Conservation (phyloP, 2,888 invertebrate genomes). For the Xanthorhoe spadicearia region DNA sequence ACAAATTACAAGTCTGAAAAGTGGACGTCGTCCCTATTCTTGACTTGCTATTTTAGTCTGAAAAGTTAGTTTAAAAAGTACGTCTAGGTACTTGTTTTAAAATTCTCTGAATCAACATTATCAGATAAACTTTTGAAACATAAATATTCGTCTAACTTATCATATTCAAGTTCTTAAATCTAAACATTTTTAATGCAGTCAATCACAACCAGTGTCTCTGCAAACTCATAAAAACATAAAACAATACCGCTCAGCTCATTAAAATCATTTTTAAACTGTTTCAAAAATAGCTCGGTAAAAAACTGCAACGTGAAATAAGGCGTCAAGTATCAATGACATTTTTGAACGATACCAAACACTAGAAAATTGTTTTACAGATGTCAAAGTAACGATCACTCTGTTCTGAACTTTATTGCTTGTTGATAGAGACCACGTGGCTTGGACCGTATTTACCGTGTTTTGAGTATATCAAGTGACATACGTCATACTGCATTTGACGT, state of each 20-base stretch:
- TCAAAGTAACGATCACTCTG: constrained; percentile 43
- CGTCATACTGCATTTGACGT: constrained; percentile 64
- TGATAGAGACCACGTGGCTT: constrained; percentile 32
- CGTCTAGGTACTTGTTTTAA: not conserved
- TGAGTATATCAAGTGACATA: constrained; percentile 63
- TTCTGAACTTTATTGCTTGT: constrained; percentile 41
- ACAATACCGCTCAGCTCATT: constrained; percentile 29
- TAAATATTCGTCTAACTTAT: not conserved
- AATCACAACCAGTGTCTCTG: constrained; percentile 33
- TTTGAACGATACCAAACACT: constrained; percentile 61
- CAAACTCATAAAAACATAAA: constrained; percentile 40
- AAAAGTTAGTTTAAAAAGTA: not conserved
- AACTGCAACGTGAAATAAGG: constrained; percentile 61
- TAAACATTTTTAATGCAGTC: constrained; percentile 7
- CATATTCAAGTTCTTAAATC: constrained; percentile 2
- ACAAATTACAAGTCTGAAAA: not conserved
- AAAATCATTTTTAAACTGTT: constrained; percentile 49
- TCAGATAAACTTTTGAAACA: not conserved
- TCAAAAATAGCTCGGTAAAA: constrained; percentile 53
- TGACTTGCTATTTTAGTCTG: not conserved
- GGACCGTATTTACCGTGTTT: constrained; percentile 42
- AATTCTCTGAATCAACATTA: too few species aligned
- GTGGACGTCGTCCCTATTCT: not conserved
- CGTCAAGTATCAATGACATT: constrained; percentile 71
- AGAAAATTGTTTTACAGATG: constrained; percentile 39